phyloP scores from a whole-genome alignment of 1,140 invertebrate genomes.

The Euwallacea fornicatus region DNA sequence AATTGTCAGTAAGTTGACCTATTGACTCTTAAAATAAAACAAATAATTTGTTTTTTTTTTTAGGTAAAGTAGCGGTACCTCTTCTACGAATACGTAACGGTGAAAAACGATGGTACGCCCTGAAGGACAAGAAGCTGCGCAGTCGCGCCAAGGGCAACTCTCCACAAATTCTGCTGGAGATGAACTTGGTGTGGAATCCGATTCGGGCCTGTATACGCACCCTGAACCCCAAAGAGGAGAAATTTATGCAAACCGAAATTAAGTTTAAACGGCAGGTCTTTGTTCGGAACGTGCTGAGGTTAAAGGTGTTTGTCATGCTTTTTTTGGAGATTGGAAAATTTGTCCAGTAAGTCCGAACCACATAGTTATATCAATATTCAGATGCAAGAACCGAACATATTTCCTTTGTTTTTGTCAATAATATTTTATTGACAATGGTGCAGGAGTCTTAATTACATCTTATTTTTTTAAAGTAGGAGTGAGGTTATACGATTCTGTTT shows the following conservation, averaged over 20 bases:
- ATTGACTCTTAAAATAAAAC: background rate
- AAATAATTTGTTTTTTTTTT: constrained; percentile 3
- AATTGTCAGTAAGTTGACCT: too few relatives aligned
- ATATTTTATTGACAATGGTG: too few relatives aligned
- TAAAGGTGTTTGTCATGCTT: constrained; percentile 87
- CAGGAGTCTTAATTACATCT: too few relatives aligned
- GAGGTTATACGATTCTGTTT: too few relatives aligned
- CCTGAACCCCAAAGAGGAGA: constrained; percentile 93
- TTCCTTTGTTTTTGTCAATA: too few relatives aligned
- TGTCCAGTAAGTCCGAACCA: constrained; percentile 73
- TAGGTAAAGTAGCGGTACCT: constrained; percentile 77
- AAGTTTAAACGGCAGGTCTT: constrained; percentile 96
- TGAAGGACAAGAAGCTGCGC: constrained; percentile 95
- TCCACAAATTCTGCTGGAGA: constrained; percentile 89
- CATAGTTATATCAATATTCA: background rate
- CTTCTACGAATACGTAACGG: constrained; percentile 85
- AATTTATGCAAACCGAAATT: constrained; percentile 90
- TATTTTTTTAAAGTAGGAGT: too few relatives aligned
- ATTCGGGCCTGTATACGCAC: constrained; percentile 87
- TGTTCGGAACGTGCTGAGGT: constrained; percentile 88
- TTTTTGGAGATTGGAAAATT: constrained; percentile 89
- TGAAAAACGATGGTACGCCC: constrained; percentile 91
- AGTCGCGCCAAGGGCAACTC: constrained; percentile 85
- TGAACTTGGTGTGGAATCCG: constrained; percentile 91
- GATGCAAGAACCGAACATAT: too few relatives aligned